Conservation (phyloP, 2,113 vertebrate species). For the Callospermophilus lateralis region DNA sequence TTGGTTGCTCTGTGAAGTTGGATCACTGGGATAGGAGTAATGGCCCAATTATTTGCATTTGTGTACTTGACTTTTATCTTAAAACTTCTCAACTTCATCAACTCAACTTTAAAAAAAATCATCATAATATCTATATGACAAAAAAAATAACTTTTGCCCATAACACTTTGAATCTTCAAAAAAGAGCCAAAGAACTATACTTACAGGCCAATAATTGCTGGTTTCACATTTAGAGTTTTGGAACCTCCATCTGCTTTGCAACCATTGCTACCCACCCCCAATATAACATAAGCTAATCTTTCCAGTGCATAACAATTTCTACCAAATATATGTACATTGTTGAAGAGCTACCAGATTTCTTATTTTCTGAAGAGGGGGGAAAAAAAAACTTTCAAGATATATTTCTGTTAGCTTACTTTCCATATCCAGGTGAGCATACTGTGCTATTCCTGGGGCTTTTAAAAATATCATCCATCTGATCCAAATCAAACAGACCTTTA, state of each 20-base stretch:
- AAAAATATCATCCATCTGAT: not conserved
- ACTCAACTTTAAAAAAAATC: conserved; percentile 3
- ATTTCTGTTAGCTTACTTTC: conserved; percentile 3
- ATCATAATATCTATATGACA: not conserved
- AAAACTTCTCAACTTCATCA: not conserved
- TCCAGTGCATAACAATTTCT: not conserved
- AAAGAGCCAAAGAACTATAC: not conserved
- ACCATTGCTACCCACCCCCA: not conserved
- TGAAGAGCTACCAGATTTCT: not conserved
- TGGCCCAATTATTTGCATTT: not conserved
- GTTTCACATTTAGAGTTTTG: not conserved
- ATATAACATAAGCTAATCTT: not conserved
- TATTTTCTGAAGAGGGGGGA: not conserved
- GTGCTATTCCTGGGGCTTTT: accelerated
- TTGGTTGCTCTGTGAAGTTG: not conserved
- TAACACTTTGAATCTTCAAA: not conserved
- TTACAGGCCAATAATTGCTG: not conserved
- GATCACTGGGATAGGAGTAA: not conserved
- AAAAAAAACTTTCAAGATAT: conserved; percentile 1
- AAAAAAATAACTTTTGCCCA: not conserved
- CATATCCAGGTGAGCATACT: not conserved
- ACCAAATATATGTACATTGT: not conserved
- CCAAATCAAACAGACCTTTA: conserved; percentile 72
- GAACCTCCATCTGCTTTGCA: not conserved
- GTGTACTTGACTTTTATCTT: not conserved